Conservation (phyloP, 2,113 vertebrate genomes). For the Bombycilla garrulus region DNA sequence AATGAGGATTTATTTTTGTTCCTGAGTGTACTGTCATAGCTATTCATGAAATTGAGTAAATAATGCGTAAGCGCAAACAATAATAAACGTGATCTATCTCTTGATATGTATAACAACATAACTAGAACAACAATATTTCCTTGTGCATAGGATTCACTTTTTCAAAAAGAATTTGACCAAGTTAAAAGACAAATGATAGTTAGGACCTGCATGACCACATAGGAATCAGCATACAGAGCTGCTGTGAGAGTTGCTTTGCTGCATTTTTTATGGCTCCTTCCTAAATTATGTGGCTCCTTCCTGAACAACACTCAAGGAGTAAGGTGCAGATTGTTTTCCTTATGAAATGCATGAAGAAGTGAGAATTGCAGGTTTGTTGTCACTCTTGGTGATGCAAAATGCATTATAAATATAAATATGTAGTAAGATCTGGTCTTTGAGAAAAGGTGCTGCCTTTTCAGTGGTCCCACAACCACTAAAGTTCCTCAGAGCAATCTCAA, state of each 20-base stretch:
- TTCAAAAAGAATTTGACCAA: background rate
- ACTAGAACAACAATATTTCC: background rate
- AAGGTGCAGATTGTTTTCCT: background rate
- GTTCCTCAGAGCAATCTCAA: background rate
- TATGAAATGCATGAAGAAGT: background rate
- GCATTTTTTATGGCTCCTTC: background rate
- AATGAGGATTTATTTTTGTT: constrained; percentile 12
- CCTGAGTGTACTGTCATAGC: background rate
- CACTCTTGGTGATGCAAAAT: background rate
- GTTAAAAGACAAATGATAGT: background rate
- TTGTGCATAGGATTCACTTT: background rate
- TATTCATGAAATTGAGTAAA: background rate
- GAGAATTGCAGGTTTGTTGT: background rate
- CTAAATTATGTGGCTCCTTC: background rate
- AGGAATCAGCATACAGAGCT: background rate
- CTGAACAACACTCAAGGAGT: background rate
- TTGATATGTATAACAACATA: background rate
- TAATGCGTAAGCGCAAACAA: background rate
- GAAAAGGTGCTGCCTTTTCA: background rate
- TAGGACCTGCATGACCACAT: background rate
- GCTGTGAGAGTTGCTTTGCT: background rate
- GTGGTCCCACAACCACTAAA: background rate
- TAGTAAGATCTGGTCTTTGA: background rate
- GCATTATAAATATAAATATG: background rate
- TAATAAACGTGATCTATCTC: background rate